Evolutionary conservation across 2,797 vertebrate species (phyloP), one percentile per base, ranked within the genome.

Genomic region (Molothrus aeneus): DNA sequence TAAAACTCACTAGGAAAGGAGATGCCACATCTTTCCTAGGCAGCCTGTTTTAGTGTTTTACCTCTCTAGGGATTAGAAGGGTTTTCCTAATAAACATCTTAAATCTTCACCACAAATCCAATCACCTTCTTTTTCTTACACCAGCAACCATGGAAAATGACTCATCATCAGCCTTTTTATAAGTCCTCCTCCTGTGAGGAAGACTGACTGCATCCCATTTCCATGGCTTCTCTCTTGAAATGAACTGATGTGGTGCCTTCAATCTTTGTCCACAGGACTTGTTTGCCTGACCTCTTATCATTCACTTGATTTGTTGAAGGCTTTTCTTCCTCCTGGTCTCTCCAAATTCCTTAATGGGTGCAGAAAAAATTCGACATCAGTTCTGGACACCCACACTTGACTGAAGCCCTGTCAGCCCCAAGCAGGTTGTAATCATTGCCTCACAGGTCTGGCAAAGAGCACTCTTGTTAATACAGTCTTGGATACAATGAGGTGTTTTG

Each of bases 381-480:
- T 66, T 60, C 71, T 11, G 16, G 92, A 65, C 83, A 53, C 88
- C 48, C 74, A 80, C 71, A 50, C 60, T 73, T 43, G 45, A 70
- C 63, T 60, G 86, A 80, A 92, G 56, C 56, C 82, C 60, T 88
- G 92, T 65, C 82, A 95, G 70, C 69, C 80, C 86, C 29, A 17
- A 82, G 78, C 43, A 81, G 83, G 65, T 36, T 93, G 90, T 38
- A 90, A 71, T 94, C 87, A 93, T 71, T 89, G 43, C 71, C 64
- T 90, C 10, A 4, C 6, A 1, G 59, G 75, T 38, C 78, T 90
- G 83, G 60, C 88, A 92, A 72, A 77, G 51, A 79, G 48, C 59
- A 21, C 38, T 80, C 45, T 42, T 56, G 56, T 92, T 91, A 88
- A 80, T 59, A 38, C 63, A 42, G 19, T 28, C 13, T 38, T 38